Conservation (phyloP, 2,797 vertebrate species). For the Lithobates pipiens region DNA sequence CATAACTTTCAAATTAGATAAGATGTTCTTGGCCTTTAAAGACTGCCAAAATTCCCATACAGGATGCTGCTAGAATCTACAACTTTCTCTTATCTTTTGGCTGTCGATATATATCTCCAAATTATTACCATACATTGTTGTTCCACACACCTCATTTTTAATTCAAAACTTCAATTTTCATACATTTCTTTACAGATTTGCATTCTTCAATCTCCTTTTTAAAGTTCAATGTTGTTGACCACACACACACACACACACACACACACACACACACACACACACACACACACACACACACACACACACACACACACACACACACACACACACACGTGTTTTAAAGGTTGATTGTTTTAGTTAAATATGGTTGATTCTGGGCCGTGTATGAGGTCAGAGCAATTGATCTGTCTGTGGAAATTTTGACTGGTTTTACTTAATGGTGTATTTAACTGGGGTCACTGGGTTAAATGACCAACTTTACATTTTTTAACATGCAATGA, state of each 20-base stretch:
- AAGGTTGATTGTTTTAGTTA: not conserved
- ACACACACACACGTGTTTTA: not conserved
- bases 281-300: not conserved
- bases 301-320: not conserved
- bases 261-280: not conserved
- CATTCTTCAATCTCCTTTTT: not conserved
- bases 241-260: not conserved
- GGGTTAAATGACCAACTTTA: too few species aligned
- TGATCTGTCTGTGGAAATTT: not conserved
- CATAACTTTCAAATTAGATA: conserved; percentile 23
- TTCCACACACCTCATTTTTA: not conserved
- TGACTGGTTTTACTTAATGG: not conserved
- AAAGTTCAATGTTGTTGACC: not conserved
- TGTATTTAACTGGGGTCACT: not conserved
- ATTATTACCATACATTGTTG: not conserved
- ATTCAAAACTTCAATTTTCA: not conserved
- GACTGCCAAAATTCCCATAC: not conserved
- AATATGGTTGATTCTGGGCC: not conserved
- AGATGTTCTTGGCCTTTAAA: not conserved
- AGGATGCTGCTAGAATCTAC: not conserved
- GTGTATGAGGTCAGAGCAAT: not conserved
- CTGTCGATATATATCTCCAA: not conserved
- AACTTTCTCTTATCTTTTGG: not conserved
- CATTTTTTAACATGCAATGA: too few species aligned
- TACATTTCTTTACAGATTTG: not conserved